Conservation (phyloP, 2,113 vertebrate species). For the Dascyllus trimaculatus region DNA sequence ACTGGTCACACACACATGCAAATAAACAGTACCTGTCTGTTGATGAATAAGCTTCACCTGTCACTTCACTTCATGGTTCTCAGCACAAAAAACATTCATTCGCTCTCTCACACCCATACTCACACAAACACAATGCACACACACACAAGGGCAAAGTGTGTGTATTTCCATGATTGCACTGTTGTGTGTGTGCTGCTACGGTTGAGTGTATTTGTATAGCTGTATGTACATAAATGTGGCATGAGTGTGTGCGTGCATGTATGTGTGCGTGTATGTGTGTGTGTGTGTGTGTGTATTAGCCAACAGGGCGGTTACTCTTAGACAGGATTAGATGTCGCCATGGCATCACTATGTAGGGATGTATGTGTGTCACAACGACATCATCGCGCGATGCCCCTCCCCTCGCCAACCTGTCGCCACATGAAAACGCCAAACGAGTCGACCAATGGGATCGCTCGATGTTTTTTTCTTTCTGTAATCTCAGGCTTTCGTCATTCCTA, state of each 20-base stretch:
- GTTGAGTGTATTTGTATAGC: constrained; percentile 29
- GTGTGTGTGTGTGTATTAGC: constrained; percentile 40
- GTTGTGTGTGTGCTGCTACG: constrained; percentile 4
- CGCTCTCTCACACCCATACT: background rate
- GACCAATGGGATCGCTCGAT: constrained; percentile 44
- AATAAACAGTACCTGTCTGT: background rate
- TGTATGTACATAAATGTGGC: constrained; percentile 21
- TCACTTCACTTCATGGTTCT: no score
- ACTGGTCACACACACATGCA: constrained; percentile 4
- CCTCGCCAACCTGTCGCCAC: constrained; percentile 50
- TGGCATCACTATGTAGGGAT: constrained; percentile 39
- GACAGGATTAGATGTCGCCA: constrained; percentile 64
- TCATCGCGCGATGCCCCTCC: constrained; percentile 49
- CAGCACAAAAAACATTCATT: no score
- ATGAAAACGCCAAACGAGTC: constrained; percentile 20
- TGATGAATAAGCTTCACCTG: background rate
- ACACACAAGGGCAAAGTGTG: background rate
- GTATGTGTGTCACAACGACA: constrained; percentile 20
- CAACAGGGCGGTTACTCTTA: constrained; percentile 56
- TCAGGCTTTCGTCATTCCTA: constrained; percentile 18
- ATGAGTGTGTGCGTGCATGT: background rate
- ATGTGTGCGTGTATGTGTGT: constrained; percentile 1
- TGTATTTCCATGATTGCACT: background rate
- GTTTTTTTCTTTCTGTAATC: background rate
- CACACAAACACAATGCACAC: constrained; percentile 7